Evolutionary conservation across 1,140 invertebrate genomes (phyloP).

Genomic region (Cephus cinctus): DNA sequence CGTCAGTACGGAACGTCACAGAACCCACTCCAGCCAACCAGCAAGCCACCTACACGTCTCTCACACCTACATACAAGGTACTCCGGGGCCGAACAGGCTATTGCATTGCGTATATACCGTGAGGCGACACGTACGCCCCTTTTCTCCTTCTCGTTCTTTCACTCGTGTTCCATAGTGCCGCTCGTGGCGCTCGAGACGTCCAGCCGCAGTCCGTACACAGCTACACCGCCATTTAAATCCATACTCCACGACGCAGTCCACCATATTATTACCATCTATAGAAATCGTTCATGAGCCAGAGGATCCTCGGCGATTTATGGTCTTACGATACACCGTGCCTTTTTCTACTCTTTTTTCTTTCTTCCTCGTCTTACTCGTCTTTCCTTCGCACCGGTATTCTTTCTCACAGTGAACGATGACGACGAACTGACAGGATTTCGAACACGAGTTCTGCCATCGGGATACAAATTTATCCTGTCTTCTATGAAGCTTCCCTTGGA

Average conservation of each 20-base stretch:
- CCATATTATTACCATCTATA: slow-evolving; percentile 32
- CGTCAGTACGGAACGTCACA: slow-evolving; percentile 25
- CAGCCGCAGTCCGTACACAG: background rate
- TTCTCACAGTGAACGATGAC: no score
- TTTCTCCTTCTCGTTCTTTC: no score
- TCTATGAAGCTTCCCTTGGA: no score
- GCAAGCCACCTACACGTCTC: slow-evolving; percentile 29
- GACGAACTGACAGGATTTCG: no score
- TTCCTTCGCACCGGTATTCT: no score
- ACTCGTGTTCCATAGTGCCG: no score
- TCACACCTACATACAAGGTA: slow-evolving; percentile 22
- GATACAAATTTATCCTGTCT: no score
- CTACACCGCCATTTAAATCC: slow-evolving; percentile 23
- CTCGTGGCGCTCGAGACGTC: no score
- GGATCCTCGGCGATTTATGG: slow-evolving; percentile 27
- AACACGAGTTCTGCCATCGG: no score
- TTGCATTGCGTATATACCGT: slow-evolving; percentile 14
- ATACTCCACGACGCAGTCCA: slow-evolving; percentile 1
- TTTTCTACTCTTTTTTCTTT: slow-evolving; percentile 1
- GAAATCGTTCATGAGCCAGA: slow-evolving; percentile 21
- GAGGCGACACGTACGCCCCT: slow-evolving; percentile 17
- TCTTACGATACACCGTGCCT: slow-evolving; percentile 10
- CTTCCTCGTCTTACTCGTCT: background rate
- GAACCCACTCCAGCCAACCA: slow-evolving; percentile 14
- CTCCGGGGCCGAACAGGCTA: slow-evolving; percentile 1